Percentiles rank a stretch among this genome's conserved stretches.
These are phyloP conservation scores for Orthosia gracilis DNA, from an alignment of 2,888 invertebrate species.

Conservation along the genomic window DNA sequence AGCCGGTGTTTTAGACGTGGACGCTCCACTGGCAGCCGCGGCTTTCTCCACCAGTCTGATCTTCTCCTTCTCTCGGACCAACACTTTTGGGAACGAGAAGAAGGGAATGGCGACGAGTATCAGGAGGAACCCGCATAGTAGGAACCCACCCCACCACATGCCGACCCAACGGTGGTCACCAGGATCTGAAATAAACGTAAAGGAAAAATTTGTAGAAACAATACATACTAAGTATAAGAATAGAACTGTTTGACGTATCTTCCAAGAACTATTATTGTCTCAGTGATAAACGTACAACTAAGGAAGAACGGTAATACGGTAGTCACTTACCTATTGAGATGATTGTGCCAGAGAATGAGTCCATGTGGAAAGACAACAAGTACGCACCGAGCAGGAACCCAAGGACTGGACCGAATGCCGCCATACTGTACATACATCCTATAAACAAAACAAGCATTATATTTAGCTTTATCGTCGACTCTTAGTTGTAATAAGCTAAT, in stretches of 20 bases:
- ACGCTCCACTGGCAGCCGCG: conserved; percentile 86
- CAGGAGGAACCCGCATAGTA: conserved; percentile 96
- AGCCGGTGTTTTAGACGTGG: conserved; percentile 82
- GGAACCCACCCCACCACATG: conserved; percentile 99
- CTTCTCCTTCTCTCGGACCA: conserved; percentile 95
- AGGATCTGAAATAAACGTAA: conserved; percentile 90
- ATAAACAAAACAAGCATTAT: conserved; percentile 70
- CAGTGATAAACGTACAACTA: not conserved
- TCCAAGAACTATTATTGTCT: not conserved
- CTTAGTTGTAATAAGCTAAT: not conserved
- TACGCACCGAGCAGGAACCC: conserved; percentile 98
- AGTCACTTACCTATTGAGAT: conserved; percentile 93
- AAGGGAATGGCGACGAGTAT: conserved; percentile 97
- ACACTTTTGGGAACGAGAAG: conserved; percentile 97
- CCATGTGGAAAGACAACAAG: conserved; percentile 97
- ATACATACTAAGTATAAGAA: not conserved
- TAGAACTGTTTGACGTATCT: not conserved
- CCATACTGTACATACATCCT: conserved; percentile 99
- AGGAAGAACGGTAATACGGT: not conserved
- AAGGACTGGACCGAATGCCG: conserved; percentile 98
- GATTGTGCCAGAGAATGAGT: conserved; percentile 94
- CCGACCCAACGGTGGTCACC: conserved; percentile 97
- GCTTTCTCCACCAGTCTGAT: conserved; percentile 95
- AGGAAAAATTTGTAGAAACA: not conserved
- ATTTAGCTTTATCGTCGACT: conserved; percentile 1